Percentiles rank a stretch among this genome's conserved stretches.
Evolutionary conservation across 2,888 invertebrate genomes (phyloP).

Genomic region (Habrosyne pyritoides): DNA sequence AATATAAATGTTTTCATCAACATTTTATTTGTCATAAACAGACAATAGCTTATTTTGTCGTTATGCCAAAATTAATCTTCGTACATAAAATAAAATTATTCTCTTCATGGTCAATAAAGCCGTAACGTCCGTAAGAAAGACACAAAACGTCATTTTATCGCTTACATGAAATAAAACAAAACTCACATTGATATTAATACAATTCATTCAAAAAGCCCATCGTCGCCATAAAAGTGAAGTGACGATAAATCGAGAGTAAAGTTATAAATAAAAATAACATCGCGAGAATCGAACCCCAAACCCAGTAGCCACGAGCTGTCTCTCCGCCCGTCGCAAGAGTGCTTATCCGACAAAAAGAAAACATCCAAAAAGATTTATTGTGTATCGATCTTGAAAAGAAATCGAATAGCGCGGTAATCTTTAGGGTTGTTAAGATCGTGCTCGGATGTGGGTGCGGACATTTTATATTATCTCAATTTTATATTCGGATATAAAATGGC

Average conservation of each 20-base stretch:
- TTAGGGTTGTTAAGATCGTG: slow-evolving; percentile 10
- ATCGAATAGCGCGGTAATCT: slow-evolving; percentile 61
- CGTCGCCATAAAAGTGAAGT: slow-evolving; percentile 52
- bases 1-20: neutral
- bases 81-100: slow-evolving; percentile 11
- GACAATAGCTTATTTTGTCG: neutral
- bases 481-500: neutral
- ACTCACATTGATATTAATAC: slow-evolving; percentile 43
- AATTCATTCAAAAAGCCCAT: slow-evolving; percentile 45
- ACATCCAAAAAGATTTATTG: slow-evolving; percentile 65
- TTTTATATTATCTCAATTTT: neutral
- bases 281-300: slow-evolving; percentile 50
- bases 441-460: neutral
- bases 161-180: slow-evolving; percentile 7
- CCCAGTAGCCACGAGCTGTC: slow-evolving; percentile 69
- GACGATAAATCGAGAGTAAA: slow-evolving; percentile 57
- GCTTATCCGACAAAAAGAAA: slow-evolving; percentile 62
- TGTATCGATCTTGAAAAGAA: slow-evolving; percentile 71
- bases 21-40: neutral
- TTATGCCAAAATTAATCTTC: slow-evolving; percentile 7
- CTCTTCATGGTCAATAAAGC: slow-evolving; percentile 9
- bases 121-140: slow-evolving; percentile 12
- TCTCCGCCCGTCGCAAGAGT: slow-evolving; percentile 43
- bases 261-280: slow-evolving; percentile 47
- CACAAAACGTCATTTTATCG: slow-evolving; percentile 7